phyloP scores from a whole-genome alignment of 2,888 invertebrate species.

The Sphaeridia pumilis region DNA sequence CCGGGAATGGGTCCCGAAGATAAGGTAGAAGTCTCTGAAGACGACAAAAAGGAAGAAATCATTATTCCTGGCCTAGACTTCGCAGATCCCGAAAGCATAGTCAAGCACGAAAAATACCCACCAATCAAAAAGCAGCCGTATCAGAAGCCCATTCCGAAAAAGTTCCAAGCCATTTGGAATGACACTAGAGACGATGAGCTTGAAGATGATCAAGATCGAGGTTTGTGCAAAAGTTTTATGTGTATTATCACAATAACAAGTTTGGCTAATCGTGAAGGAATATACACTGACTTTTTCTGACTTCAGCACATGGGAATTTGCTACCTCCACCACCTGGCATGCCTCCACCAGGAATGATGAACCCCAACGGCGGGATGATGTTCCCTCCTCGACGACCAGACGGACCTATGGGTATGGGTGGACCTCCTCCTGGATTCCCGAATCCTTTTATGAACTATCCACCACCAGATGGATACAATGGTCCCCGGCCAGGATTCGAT shows the following conservation, averaged over 20 bases:
- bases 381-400: too few species aligned
- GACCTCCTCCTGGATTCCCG: too few species aligned
- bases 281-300: too few species aligned
- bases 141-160: slow-evolving; percentile 88
- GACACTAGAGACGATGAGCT: slow-evolving; percentile 39
- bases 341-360: too few species aligned
- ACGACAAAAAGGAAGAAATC: slow-evolving; percentile 36
- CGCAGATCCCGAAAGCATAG: slow-evolving; percentile 37
- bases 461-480: too few species aligned
- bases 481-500: slow-evolving; percentile 4
- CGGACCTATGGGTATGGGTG: too few species aligned
- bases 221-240: not conserved
- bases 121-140: slow-evolving; percentile 63
- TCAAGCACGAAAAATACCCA: slow-evolving; percentile 29
- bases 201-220: slow-evolving; percentile 32
- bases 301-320: too few species aligned
- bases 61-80: slow-evolving; percentile 76
- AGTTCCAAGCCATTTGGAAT: slow-evolving; percentile 96
- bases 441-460: too few species aligned
- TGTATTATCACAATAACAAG: too few species aligned
- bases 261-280: too few species aligned
- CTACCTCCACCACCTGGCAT: too few species aligned
- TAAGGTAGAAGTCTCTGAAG: slow-evolving; percentile 54
- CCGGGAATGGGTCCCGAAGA: slow-evolving; percentile 99
- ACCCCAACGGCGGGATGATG: too few species aligned